Conservation (phyloP, 2,113 vertebrate species). For the Elaphurus davidianus region DNA sequence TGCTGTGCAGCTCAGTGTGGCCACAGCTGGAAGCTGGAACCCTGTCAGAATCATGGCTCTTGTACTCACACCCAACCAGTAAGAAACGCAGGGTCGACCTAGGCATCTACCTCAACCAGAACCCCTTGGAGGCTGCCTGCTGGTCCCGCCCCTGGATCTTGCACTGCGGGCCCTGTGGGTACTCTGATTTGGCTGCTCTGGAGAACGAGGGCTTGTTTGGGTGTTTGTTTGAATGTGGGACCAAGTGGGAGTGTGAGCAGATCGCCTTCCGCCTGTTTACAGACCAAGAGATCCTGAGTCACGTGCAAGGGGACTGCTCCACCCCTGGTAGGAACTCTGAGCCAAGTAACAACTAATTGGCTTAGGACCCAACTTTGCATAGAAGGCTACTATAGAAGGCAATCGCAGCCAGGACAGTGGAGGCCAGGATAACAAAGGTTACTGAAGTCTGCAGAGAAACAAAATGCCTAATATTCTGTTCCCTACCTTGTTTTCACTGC, state of each 20-base stretch:
- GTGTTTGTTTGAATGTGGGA: conserved; percentile 91
- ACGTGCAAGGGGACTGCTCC: neutral
- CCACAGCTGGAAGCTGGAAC: neutral
- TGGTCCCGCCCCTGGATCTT: conserved; percentile 89
- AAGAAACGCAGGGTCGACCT: conserved; percentile 82
- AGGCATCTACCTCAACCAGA: conserved; percentile 89
- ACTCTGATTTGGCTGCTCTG: conserved; percentile 90
- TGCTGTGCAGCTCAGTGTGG: neutral
- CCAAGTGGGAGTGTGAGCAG: conserved; percentile 66
- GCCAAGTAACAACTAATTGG: neutral
- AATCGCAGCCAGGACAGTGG: neutral
- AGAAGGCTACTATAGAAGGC: neutral
- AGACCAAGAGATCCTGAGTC: conserved; percentile 49
- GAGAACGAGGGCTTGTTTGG: conserved; percentile 86
- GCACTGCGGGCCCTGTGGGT: conserved; percentile 87
- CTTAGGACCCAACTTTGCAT: neutral
- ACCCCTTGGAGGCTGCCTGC: conserved; percentile 74
- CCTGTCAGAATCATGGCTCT: conserved; percentile 80
- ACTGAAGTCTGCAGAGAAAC: neutral
- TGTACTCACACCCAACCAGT: conserved; percentile 91
- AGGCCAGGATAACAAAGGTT: neutral
- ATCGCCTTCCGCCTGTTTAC: conserved; percentile 80
- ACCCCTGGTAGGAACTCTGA: neutral
- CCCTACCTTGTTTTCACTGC: neutral
- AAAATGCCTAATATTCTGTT: neutral